Percentiles rank a stretch among this genome's conserved stretches.
phyloP scores from a whole-genome alignment of 2,888 invertebrate genomes.

The Yponomeuta evonymella region DNA sequence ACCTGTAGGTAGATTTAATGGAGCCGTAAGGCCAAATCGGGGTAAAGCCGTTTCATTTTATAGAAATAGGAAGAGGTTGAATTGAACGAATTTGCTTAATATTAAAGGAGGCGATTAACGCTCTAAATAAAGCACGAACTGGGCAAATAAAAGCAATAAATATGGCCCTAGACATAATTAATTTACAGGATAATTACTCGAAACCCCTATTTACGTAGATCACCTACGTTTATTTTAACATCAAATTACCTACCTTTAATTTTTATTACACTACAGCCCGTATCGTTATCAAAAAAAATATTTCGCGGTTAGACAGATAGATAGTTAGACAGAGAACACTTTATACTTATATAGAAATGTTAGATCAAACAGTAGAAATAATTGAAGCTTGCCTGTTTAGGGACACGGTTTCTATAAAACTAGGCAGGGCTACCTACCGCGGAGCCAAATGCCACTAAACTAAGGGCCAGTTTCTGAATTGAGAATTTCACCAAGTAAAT shows the following conservation, averaged over 20 bases:
- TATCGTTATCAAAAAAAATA: neutral
- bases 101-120: neutral
- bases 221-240: too few species aligned
- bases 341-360: too few species aligned
- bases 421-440: neutral
- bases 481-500: too few species aligned
- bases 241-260: too few species aligned
- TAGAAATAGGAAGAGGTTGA: neutral
- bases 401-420: neutral
- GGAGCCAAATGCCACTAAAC: too few species aligned
- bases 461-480: too few species aligned
- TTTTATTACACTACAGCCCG: too few species aligned
- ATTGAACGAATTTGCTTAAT: neutral
- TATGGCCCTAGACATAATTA: neutral
- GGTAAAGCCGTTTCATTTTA: neutral
- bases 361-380: neutral
- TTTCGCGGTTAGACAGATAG: neutral
- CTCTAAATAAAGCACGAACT: neutral
- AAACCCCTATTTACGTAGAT: too few species aligned
- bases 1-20: neutral
- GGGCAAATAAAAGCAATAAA: neutral
- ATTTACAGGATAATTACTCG: too few species aligned
- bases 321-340: too few species aligned
- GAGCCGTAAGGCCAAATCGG: neutral
- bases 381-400: slow-evolving; percentile 2